Conservation (phyloP, 1,140 invertebrate species). For the Papilio machaon region DNA sequence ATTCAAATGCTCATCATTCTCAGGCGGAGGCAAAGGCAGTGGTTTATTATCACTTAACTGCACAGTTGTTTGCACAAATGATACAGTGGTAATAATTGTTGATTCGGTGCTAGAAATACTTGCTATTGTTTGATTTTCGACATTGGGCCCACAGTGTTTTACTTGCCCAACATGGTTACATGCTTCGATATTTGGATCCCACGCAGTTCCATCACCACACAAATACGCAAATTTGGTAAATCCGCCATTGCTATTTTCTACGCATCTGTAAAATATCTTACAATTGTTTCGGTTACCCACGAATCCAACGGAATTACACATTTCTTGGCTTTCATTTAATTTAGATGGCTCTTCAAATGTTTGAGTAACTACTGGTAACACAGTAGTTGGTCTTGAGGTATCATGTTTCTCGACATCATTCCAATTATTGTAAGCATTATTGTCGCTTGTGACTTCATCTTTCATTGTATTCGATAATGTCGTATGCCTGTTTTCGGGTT, state of each 20-base stretch:
- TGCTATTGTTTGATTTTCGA: neutral
- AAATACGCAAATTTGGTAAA: slow-evolving; percentile 83
- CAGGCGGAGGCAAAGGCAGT: slow-evolving; percentile 16
- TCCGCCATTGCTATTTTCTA: slow-evolving; percentile 82
- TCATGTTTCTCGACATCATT: slow-evolving; percentile 37
- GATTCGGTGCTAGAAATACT: slow-evolving; percentile 25
- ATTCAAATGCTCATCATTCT: slow-evolving; percentile 1
- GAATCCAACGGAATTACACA: slow-evolving; percentile 78
- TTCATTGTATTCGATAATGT: slow-evolving; percentile 42
- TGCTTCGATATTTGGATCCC: slow-evolving; percentile 81
- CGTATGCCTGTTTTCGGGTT: slow-evolving; percentile 40
- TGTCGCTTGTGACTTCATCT: slow-evolving; percentile 41
- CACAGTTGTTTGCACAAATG: slow-evolving; percentile 21
- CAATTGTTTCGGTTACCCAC: slow-evolving; percentile 74
- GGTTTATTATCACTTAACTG: slow-evolving; percentile 57
- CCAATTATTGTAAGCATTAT: slow-evolving; percentile 43
- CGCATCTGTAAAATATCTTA: slow-evolving; percentile 86
- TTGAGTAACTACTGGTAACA: slow-evolving; percentile 40
- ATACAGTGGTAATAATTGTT: slow-evolving; percentile 25
- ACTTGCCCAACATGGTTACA: slow-evolving; percentile 72
- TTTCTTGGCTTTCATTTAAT: slow-evolving; percentile 33
- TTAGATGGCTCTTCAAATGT: slow-evolving; percentile 38
- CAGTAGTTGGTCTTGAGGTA: slow-evolving; percentile 34
- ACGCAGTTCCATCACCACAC: slow-evolving; percentile 85
- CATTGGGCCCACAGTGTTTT: slow-evolving; percentile 11